Percentiles rank a stretch among this genome's conserved stretches.
Conservation (phyloP, 2,113 vertebrate genomes). For the Todiramphus saurophagus region DNA sequence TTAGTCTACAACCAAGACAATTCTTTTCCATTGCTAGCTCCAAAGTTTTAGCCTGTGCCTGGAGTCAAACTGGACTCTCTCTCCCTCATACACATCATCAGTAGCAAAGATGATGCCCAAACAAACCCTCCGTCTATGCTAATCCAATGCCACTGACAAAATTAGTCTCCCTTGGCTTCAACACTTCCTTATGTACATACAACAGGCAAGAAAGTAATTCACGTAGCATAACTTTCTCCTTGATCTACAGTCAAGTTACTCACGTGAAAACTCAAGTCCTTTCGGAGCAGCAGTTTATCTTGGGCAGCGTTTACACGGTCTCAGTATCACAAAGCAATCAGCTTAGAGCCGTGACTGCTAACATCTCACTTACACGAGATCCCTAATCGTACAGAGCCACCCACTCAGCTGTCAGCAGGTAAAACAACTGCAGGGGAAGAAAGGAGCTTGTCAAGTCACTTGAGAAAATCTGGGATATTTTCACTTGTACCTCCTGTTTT, state of each 20-base stretch:
- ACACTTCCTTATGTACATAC: background rate
- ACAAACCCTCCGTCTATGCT: background rate
- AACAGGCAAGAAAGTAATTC: background rate
- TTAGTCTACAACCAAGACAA: slow-evolving; percentile 18
- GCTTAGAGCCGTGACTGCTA: background rate
- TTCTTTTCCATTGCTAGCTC: background rate
- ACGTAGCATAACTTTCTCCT: background rate
- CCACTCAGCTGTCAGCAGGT: slow-evolving; percentile 22
- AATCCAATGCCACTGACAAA: accelerated
- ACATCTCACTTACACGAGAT: background rate
- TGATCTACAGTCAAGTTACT: background rate
- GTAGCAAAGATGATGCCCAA: background rate
- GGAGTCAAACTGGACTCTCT: background rate
- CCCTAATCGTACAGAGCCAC: background rate
- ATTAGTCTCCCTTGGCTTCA: background rate
- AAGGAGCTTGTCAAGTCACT: background rate
- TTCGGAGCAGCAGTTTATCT: background rate
- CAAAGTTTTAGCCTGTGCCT: background rate
- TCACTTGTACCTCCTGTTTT: background rate
- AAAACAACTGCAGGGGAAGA: background rate
- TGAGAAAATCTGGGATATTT: background rate
- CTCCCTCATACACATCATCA: background rate
- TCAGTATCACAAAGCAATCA: background rate
- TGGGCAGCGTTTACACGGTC: background rate
- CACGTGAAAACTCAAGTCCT: background rate